Conservation (phyloP, 2,113 vertebrate genomes). For the Lycaon pictus region DNA sequence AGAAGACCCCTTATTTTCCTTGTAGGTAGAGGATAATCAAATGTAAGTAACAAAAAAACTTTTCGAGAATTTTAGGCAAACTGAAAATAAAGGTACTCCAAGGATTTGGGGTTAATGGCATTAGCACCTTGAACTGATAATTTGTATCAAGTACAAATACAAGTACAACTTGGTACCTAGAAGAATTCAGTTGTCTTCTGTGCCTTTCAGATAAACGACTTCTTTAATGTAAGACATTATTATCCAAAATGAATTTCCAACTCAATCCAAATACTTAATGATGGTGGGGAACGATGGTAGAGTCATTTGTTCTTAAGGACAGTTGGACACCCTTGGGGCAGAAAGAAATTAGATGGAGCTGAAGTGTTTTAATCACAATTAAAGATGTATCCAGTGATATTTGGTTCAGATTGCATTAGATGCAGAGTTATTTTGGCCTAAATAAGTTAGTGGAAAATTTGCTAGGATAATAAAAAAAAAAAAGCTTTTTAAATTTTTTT, state of each 20-base stretch:
- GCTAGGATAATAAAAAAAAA: constrained; percentile 42
- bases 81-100: constrained; percentile 24
- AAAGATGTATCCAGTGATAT: neutral
- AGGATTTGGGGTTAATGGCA: neutral
- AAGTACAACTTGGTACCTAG: neutral
- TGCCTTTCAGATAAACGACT: constrained; percentile 39
- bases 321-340: neutral
- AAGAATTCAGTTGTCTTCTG: neutral
- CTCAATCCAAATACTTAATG: constrained; percentile 35
- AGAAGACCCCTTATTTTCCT: neutral
- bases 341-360: constrained; percentile 32
- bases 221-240: constrained; percentile 33
- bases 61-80: neutral
- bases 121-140: neutral
- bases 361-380: constrained; percentile 62
- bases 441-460: constrained; percentile 56
- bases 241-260: constrained; percentile 42
- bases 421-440: constrained; percentile 28
- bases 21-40: neutral
- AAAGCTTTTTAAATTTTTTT: neutral
- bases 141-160: constrained; percentile 5
- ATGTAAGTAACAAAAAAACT: neutral
- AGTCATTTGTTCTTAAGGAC: constrained; percentile 21
- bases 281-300: neutral
- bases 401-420: neutral